These are phyloP conservation scores for Cynopterus sphinx DNA, from an alignment of 2,797 vertebrate genomes.

Conservation along the genomic window DNA sequence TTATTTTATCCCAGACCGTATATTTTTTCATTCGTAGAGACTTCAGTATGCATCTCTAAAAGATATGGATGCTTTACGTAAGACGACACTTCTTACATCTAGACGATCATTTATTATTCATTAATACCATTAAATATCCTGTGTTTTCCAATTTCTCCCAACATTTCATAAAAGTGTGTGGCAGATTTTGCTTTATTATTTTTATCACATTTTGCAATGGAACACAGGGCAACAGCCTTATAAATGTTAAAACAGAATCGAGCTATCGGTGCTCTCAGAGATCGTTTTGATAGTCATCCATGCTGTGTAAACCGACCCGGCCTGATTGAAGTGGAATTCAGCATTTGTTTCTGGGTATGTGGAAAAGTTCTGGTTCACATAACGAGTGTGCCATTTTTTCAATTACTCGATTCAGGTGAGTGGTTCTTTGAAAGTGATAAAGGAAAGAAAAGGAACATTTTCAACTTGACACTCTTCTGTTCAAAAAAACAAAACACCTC, in stretches of 20 bases:
- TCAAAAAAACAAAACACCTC: constrained; percentile 19
- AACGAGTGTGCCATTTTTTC: constrained; percentile 50
- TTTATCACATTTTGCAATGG: neutral
- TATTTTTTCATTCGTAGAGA: neutral
- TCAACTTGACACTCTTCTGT: constrained; percentile 25
- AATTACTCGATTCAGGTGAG: constrained; percentile 60
- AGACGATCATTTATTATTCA: neutral
- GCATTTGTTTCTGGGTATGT: constrained; percentile 69
- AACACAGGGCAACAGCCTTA: neutral
- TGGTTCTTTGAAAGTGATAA: constrained; percentile 42
- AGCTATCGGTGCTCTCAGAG: constrained; percentile 15
- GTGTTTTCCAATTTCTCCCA: neutral
- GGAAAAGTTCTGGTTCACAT: constrained; percentile 60
- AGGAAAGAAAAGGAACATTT: constrained; percentile 48
- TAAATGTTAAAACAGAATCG: neutral
- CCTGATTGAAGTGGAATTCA: constrained; percentile 65
- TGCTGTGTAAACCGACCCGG: constrained; percentile 44
- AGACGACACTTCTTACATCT: neutral
- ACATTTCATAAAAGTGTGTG: neutral
- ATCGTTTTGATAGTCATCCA: constrained; percentile 45
- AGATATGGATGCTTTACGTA: neutral
- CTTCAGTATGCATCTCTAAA: neutral
- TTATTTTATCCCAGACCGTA: neutral
- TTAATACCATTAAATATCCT: neutral
- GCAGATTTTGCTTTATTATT: neutral